Conservation (phyloP, 2,113 vertebrate genomes). For the Mormoops blainvillei region DNA sequence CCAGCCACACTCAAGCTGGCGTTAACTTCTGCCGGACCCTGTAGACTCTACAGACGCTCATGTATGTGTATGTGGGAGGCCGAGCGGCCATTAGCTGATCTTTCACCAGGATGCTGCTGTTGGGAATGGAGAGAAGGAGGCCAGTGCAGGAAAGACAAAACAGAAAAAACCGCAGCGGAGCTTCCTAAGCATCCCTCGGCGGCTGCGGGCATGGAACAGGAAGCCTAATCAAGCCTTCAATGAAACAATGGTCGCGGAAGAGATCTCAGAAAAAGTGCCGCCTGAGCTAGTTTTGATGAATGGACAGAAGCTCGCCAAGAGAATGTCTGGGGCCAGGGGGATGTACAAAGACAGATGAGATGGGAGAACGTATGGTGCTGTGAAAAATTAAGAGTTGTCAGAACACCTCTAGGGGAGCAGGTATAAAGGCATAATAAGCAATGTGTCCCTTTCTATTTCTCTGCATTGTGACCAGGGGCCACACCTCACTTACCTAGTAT, state of each 20-base stretch:
- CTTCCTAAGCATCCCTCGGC: background rate
- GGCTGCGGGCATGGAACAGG: background rate
- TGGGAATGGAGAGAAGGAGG: background rate
- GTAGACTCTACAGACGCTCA: background rate
- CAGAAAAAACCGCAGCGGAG: background rate
- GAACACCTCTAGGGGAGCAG: background rate
- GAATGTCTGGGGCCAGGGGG: background rate
- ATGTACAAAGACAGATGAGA: background rate
- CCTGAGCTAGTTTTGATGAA: background rate
- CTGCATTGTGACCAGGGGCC: background rate
- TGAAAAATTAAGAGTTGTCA: background rate
- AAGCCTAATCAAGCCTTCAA: background rate
- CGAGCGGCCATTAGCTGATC: background rate
- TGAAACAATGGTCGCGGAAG: background rate
- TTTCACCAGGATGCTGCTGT: background rate
- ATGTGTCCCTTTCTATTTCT: background rate
- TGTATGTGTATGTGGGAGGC: background rate
- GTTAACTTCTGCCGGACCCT: no score
- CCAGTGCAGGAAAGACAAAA: background rate
- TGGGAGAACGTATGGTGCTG: background rate
- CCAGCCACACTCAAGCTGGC: no score
- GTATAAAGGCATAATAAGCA: background rate
- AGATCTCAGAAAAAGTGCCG: background rate
- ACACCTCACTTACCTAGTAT: background rate
- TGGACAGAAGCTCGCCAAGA: background rate